phyloP scores from a whole-genome alignment of 2,888 invertebrate species.

The Synanthedon vespiformis region DNA sequence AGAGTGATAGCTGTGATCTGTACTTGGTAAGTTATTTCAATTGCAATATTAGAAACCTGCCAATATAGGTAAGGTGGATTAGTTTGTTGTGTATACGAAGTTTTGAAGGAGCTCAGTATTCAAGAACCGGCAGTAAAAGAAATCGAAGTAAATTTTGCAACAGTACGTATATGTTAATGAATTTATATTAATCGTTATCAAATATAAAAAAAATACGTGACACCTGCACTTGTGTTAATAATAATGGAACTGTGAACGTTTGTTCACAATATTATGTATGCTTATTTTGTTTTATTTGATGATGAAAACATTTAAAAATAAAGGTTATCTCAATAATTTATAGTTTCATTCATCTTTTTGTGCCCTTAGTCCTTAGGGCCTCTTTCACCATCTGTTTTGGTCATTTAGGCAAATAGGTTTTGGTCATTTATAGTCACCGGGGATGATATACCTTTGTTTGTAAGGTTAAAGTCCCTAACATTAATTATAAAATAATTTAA shows the following conservation, averaged over 20 bases:
- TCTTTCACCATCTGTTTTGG: too few relatives aligned
- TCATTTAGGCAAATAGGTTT: too few relatives aligned
- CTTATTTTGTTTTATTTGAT: slow-evolving; percentile 56
- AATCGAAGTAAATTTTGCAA: slow-evolving; percentile 1
- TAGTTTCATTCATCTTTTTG: slow-evolving; percentile 1
- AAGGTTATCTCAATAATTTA: slow-evolving; percentile 27
- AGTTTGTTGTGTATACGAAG: background rate
- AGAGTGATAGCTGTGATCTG: slow-evolving; percentile 24
- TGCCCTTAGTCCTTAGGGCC: too few relatives aligned
- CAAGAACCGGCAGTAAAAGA: background rate
- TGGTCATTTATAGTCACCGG: too few relatives aligned
- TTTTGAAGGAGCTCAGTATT: background rate
- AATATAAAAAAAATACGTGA: slow-evolving; percentile 9
- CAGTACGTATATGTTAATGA: background rate
- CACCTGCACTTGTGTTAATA: slow-evolving; percentile 25
- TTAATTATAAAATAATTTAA: too few relatives aligned
- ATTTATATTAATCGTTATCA: slow-evolving; percentile 3
- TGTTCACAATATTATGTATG: slow-evolving; percentile 30
- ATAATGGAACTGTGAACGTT: slow-evolving; percentile 33
- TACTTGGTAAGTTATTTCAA: slow-evolving; percentile 18
- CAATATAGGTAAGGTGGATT: background rate
- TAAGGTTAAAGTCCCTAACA: too few relatives aligned
- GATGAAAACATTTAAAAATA: slow-evolving; percentile 41
- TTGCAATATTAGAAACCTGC: slow-evolving; percentile 3
- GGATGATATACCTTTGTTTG: too few relatives aligned